Evolutionary conservation across 2,797 vertebrate species (phyloP).

Genomic region (Leptoclinus maculatus): DNA sequence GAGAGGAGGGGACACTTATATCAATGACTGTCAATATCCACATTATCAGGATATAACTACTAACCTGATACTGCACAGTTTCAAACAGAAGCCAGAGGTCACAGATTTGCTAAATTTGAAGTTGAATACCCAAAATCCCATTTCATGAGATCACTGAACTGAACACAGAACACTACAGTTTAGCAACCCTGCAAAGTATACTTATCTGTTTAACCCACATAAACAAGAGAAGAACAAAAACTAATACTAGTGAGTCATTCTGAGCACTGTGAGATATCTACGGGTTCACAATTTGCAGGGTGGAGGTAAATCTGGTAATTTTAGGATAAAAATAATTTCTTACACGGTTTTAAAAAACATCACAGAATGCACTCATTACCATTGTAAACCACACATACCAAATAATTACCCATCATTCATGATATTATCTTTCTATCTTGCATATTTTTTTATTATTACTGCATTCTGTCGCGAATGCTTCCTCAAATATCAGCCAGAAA

Average conservation of each 20-base stretch:
- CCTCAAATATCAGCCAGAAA: conserved; percentile 11
- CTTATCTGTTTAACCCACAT: neutral
- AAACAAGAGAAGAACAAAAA: neutral
- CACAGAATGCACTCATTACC: neutral
- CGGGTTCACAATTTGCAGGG: neutral
- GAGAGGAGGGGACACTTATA: conserved; percentile 12
- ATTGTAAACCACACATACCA: neutral
- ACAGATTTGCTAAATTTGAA: conserved; percentile 15
- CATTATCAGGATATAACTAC: conserved; percentile 18
- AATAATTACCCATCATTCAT: neutral
- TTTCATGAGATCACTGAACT: conserved; percentile 6
- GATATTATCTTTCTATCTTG: neutral
- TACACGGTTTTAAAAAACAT: too few species aligned
- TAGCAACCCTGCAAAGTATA: neutral
- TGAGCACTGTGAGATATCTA: neutral
- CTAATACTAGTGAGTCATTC: neutral
- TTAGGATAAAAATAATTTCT: too few species aligned
- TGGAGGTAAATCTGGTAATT: neutral
- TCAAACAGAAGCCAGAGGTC: conserved; percentile 27
- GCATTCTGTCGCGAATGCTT: neutral
- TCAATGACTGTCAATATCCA: conserved; percentile 6
- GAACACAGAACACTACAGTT: neutral
- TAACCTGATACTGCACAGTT: neutral
- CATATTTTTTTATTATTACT: conserved; percentile 5
- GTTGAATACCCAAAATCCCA: conserved; percentile 20